Conservation (phyloP, 1,140 invertebrate species). For the Drosophila pseudoobscura region DNA sequence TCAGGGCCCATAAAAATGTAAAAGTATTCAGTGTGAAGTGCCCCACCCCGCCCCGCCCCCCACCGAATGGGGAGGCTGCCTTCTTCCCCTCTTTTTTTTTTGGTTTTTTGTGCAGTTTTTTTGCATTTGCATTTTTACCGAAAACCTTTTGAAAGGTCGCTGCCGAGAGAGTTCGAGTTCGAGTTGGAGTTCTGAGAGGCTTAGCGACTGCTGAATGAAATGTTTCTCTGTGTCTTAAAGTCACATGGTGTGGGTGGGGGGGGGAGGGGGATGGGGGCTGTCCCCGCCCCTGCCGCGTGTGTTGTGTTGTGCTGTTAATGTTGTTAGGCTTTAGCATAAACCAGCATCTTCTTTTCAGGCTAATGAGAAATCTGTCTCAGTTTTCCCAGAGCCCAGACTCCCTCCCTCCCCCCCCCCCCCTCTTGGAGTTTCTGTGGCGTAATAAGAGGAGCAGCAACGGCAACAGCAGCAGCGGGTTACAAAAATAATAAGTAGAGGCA, state of each 20-base stretch:
- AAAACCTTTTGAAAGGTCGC: conserved; percentile 44
- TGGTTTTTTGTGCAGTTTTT: conserved; percentile 24
- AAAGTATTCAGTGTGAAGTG: conserved; percentile 72
- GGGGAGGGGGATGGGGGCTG: neutral
- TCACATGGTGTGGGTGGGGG: conserved; percentile 47
- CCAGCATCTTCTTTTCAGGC: conserved; percentile 75
- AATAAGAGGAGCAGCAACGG: conserved; percentile 30
- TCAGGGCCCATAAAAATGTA: conserved; percentile 57
- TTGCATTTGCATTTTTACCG: conserved; percentile 50
- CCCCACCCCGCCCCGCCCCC: conserved; percentile 11
- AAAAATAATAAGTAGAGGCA: conserved; percentile 42
- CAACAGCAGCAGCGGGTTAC: conserved; percentile 30
- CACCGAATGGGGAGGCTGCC: conserved; percentile 8
- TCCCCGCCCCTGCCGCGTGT: too few species aligned
- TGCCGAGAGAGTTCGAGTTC: neutral
- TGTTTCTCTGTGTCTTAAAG: conserved; percentile 72
- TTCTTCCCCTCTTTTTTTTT: conserved; percentile 25
- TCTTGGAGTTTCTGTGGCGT: conserved; percentile 47
- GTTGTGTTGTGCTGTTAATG: conserved; percentile 60
- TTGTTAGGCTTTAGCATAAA: conserved; percentile 65
- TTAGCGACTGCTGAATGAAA: conserved; percentile 60
- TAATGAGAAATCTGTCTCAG: conserved; percentile 71
- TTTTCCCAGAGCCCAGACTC: conserved; percentile 8
- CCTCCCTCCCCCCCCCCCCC: conserved; percentile 2
- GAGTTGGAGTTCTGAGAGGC: conserved; percentile 14